Evolutionary conservation across 2,113 vertebrate species (phyloP).

Genomic region (Silurus glanis): DNA sequence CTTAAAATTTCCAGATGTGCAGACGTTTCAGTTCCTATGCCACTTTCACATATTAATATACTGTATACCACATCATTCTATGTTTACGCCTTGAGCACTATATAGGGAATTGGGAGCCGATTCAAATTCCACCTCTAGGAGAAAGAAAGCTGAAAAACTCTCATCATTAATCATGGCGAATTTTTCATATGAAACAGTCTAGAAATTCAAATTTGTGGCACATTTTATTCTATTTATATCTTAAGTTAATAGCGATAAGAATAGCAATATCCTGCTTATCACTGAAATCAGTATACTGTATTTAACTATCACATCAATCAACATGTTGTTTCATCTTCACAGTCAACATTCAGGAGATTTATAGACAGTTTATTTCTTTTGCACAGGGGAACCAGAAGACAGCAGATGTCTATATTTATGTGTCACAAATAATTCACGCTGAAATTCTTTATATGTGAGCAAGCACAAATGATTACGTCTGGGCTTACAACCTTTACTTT

Average conservation of each 20-base stretch:
- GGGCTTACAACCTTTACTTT: conserved; percentile 2
- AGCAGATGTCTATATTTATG: neutral
- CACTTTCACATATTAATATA: neutral
- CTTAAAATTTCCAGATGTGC: neutral
- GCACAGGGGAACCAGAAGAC: neutral
- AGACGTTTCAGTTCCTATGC: neutral
- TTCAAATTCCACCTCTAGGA: neutral
- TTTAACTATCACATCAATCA: conserved; percentile 10
- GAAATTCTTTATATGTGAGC: conserved; percentile 14
- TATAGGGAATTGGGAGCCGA: neutral
- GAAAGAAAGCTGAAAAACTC: neutral
- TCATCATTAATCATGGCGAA: neutral
- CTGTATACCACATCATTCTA: neutral
- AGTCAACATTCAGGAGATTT: conserved; percentile 4
- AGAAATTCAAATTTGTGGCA: neutral
- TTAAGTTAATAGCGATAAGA: neutral
- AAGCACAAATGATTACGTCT: neutral
- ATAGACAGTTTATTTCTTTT: neutral
- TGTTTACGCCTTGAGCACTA: neutral
- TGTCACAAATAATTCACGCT: neutral
- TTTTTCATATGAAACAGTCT: neutral
- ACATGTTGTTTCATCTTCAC: neutral
- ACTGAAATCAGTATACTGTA: neutral
- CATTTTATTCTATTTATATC: neutral
- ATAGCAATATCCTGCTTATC: neutral